Evolutionary conservation across 1,140 invertebrate species (phyloP), one percentile per base, ranked within the genome.

Genomic region (Drosophila bifasciata): DNA sequence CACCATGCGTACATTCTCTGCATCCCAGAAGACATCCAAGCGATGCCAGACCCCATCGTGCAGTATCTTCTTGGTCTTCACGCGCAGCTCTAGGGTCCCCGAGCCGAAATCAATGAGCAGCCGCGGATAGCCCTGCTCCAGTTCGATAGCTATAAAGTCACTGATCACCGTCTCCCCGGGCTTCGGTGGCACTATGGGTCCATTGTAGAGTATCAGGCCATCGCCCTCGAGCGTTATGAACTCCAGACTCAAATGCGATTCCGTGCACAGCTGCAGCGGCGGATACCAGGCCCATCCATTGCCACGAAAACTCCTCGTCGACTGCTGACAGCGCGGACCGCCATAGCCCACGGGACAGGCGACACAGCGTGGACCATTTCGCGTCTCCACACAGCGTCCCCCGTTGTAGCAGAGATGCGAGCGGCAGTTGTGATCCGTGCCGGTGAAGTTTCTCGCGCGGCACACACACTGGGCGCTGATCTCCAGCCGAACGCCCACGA

Each of bases 41-140:
- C 93, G 91, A 90, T 96, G 95, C 95, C 95, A 96, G 32, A 93
- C 93, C 0, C 95, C 94, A 90, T 95, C 94, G 78, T 93, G 93
- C 2, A 95, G 79, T 16, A 86, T 92, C 23, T 92, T 92, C 69
- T 93, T 92, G 8, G 93, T 93, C 75, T 94, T 93, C 0, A 95
- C 91, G 19, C 92, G 91, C 36, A 96, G 88, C 74, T 94, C 93
- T 44, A 94, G 78, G 0, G 93, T 94, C 45, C 95, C 95, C 1
- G 94, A 94, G 9, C 95, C 95, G 90, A 95, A 95, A 81, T 96
- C 94, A 41, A 96, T 92, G 11, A 95, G 92, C 13, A 96, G 85
- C 25, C 93, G 76, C 3, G 95, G 95, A 73, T 94, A 93, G 7
- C 95, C 95, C 66, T 93, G 93, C 28, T 93, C 92, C 52, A 96